A percentile compares a stretch with the other conserved stretches of the same genome.
phyloP scores from a whole-genome alignment of 2,113 vertebrate genomes.

The Poeciliopsis occidentalis region DNA sequence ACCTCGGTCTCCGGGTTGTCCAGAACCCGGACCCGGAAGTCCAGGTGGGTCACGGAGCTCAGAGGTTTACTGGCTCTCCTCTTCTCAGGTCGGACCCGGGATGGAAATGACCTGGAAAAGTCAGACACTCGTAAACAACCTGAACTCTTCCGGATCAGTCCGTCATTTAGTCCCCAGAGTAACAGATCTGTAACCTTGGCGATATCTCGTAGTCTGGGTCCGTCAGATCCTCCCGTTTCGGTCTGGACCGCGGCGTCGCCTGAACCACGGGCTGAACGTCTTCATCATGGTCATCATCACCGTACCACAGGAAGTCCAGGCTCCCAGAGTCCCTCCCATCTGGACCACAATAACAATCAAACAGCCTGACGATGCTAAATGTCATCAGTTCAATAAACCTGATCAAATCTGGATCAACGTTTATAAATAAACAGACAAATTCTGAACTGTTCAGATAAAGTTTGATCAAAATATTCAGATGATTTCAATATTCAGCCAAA shows the following conservation, averaged over 20 bases:
- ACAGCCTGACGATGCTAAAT: too few species aligned
- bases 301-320: slow-evolving; percentile 20
- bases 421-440: too few species aligned
- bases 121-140: neutral
- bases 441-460: too few species aligned
- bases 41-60: neutral
- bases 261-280: neutral
- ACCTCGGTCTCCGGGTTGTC: slow-evolving; percentile 4
- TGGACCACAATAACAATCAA: neutral
- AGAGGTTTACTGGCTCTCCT: slow-evolving; percentile 25
- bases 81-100: slow-evolving; percentile 17
- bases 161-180: too few species aligned
- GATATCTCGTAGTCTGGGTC: slow-evolving; percentile 35
- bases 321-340: slow-evolving; percentile 7
- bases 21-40: slow-evolving; percentile 41
- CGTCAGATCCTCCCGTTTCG: slow-evolving; percentile 12
- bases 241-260: neutral
- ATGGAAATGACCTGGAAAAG: neutral
- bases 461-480: too few species aligned
- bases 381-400: too few species aligned
- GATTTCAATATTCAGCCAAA: too few species aligned
- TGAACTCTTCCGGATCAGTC: too few species aligned
- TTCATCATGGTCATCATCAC: slow-evolving; percentile 6
- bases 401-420: too few species aligned
- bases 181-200: slow-evolving; percentile 7